Evolutionary conservation across 2,113 vertebrate species (phyloP), one percentile per base, ranked within the genome.

Genomic region (Chinchilla lanigera): DNA sequence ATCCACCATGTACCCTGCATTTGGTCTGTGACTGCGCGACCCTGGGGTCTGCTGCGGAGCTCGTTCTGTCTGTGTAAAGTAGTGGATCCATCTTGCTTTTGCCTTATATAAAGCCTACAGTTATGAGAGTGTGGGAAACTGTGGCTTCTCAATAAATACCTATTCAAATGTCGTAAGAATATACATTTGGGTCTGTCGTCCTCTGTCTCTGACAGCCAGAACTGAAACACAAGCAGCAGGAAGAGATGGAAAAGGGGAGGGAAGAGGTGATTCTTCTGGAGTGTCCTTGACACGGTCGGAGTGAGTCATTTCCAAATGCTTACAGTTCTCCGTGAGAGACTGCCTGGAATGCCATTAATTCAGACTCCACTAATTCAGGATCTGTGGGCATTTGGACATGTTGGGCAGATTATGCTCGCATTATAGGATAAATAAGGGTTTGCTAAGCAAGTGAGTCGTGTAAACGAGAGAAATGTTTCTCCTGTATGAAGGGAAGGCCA

Each of bases 51-150:
- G 98, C 96, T 98, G 97, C 98, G 96, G 98, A 99, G 98, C 99
- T 98, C 97, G 99, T 98, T 98, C 98, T 99, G 99, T 99, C 97
- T 98, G 98, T 99, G 99, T 99, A 98, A 99, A 98, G 98, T 98
- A 98, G 98, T 99, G 99, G 97, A 98, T 99, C 99, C 98, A 98
- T 99, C 98, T 98, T 99, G 99, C 99, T 99, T 99, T 98, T 99
- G 99, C 99, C 99, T 99, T 99, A 99, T 98, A 98, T 98, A 98
- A 97, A 99, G 99, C 99, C 99, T 98, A 99, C 99, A 99, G 99
- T 99, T 99, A 99, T 99, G 99, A 99, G 99, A 99, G 98, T 99
- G 99, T 99, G 99, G 93, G 99, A 99, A 99, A 99, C 98, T 98
- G 98, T 99, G 98, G 99, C 98, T 99, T 98, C 98, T 98, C 98